Base-by-base conservation (phyloP, 2,888 invertebrate species). In the Galerucella calmariensis region DNA sequence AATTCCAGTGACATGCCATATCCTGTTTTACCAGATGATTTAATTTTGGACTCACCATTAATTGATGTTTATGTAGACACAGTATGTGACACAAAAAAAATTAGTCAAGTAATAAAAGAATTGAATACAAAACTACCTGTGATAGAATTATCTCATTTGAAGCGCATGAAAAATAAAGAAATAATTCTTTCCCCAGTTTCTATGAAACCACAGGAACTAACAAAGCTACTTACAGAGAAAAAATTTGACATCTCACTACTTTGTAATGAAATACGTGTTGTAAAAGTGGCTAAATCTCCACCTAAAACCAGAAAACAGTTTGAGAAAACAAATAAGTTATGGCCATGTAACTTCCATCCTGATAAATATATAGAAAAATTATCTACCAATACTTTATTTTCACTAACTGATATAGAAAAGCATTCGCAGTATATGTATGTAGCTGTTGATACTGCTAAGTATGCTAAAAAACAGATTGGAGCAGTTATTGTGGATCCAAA, bases 261-360 rank as follows among this genome's bases (percentile, higher is more conserved):
- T 73, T 84, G 87, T 51, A 89, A 90, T 14, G 87, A 90, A 74
- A 88, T 92, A 5, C 88, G 88, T 80, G 85, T 90, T 6, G 79
- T 89, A 0, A 82, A 89, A 5, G 93, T 96, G 0, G 92, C 95
- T 0, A 85, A 88, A 27, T 81, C 83, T n/a, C 85, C 91, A 9
- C 93, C 95, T 0, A 90, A 90, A 83, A 89, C 94, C 0, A 91
- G 91, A 69, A 87, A 86, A 61, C 96, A 97, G 82, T 93, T 92
- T 82, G 88, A 89, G 0, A 87, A 88, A 78, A 90, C 91, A 6
- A 89, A 89, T 14, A 87, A 88, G 69, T 85, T 90, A 61, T 97
- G 97, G 97, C 94, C 96, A 0, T 91, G 94, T 70, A 95, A 95
- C 84, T 97, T 96, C 84, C 96, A 96, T 87, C 93, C 94, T 0